Evolutionary conservation across 2,888 invertebrate species (phyloP), one percentile per base, ranked within the genome.

Genomic region (Sicus ferrugineus): DNA sequence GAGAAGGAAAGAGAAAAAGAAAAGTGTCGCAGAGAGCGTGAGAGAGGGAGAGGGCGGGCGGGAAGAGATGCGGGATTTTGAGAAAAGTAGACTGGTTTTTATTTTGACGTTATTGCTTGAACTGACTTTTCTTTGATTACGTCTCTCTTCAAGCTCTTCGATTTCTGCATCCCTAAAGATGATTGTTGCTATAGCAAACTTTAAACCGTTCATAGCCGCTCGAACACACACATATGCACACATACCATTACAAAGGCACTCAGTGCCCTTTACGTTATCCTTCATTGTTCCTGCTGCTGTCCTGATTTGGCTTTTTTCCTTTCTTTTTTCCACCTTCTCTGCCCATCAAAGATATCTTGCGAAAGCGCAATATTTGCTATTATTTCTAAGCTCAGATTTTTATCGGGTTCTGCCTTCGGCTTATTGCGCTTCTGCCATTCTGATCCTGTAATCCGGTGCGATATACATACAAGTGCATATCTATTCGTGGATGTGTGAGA

Each of bases 341-440:
- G 23, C 14, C 30, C 58, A 30, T 52, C 56, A 26, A 16, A 14
- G 56, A 30, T n/a, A n/a, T 38, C 48, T 34, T 48, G 21, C 63
- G 52, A n/a, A 54, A 67, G 59, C 67, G 14, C 59, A 38, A 48
- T 67, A 52, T 67, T 68, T 31, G 73, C 73, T 67, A 68, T 68
- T 73, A 73, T 73, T 73, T 78, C 75, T 75, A 78, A 79, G 75
- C 78, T 79, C 75, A 78, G n/a, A 79, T 80, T 77, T 80, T 62
- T 74, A 73, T 72, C 71, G 73, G 74, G 69, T 68, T 69, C 67
- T 50, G 61, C 30, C 59, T 46, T 54, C 50, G 63, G 64, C 68
- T 68, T 71, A 65, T 71, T 68, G 68, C 66, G 28, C 58, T 67
- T 58, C 34, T 26, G 28, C 9, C 67, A 56, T 58, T 46, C 58